A percentile compares a stretch with the other conserved stretches of the same genome.
Evolutionary conservation across 2,888 invertebrate genomes (phyloP).

Genomic region (Plemyria rubiginata): DNA sequence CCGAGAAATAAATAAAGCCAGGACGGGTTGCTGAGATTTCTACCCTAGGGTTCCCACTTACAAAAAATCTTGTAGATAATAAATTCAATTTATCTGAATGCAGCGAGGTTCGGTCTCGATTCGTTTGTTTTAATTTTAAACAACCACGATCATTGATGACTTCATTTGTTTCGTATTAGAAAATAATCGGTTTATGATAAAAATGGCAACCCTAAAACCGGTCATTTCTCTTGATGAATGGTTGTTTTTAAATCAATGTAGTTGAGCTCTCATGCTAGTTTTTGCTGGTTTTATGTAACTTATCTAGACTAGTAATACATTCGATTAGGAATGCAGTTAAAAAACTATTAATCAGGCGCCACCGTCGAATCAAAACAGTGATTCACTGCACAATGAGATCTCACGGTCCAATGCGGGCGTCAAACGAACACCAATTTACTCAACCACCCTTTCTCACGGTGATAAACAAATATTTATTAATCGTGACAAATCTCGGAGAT

Average conservation of each 20-base stretch:
- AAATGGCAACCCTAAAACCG: conserved; percentile 47
- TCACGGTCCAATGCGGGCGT: conserved; percentile 82
- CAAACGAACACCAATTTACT: conserved; percentile 80
- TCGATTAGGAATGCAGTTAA: conserved; percentile 51
- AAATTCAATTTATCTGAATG: conserved; percentile 20
- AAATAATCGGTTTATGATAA: not conserved
- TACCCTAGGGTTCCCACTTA: conserved; percentile 58
- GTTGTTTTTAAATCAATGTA: conserved; percentile 67
- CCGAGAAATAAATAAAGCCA: conserved; percentile 81
- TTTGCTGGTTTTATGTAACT: conserved; percentile 45
- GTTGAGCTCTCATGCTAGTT: conserved; percentile 56
- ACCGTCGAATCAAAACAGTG: conserved; percentile 73
- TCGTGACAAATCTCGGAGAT: conserved; percentile 35
- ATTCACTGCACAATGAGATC: conserved; percentile 67
- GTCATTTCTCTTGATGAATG: conserved; percentile 75
- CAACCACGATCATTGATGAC: not conserved
- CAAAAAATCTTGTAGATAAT: conserved; percentile 4
- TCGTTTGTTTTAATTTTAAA: not conserved
- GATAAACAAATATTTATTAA: conserved; percentile 46
- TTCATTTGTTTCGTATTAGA: not conserved
- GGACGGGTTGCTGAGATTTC: conserved; percentile 78
- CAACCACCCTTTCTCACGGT: conserved; percentile 53
- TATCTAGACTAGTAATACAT: conserved; percentile 21
- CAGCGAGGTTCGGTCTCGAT: conserved; percentile 5
- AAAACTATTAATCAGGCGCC: conserved; percentile 54